phyloP scores from a whole-genome alignment of 2,113 vertebrate species.

The Pholis gunnellus region DNA sequence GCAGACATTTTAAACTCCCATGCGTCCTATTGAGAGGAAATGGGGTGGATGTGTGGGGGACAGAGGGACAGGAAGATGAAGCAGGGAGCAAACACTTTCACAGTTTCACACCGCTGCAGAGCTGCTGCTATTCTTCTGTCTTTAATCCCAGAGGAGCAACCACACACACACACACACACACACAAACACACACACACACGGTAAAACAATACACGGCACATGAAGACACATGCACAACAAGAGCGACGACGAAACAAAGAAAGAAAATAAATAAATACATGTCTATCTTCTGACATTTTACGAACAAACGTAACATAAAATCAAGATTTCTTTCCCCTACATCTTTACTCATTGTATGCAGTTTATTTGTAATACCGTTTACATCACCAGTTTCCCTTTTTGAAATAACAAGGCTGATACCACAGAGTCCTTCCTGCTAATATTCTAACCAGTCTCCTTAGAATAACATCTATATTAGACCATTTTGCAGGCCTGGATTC shows the following conservation, averaged over 20 bases:
- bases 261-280: constrained; percentile 5
- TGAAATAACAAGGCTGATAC: background rate
- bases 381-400: background rate
- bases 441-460: background rate
- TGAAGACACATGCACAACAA: constrained; percentile 16
- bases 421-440: background rate
- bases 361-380: background rate
- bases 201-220: constrained; percentile 37
- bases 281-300: background rate
- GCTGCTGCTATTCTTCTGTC: constrained; percentile 63
- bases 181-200: constrained; percentile 34
- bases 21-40: constrained; percentile 72
- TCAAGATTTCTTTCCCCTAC: background rate
- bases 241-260: background rate
- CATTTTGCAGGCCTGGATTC: background rate
- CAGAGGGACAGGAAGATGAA: constrained; percentile 56
- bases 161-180: constrained; percentile 28
- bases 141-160: constrained; percentile 39
- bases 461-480: background rate
- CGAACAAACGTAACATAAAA: background rate
- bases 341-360: background rate
- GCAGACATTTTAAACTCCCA: constrained; percentile 62
- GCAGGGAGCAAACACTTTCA: constrained; percentile 60
- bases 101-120: constrained; percentile 64
- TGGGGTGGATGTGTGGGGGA: constrained; percentile 23